Evolutionary conservation across 2,113 vertebrate species (phyloP).

Genomic region (Capricornis sumatraensis): DNA sequence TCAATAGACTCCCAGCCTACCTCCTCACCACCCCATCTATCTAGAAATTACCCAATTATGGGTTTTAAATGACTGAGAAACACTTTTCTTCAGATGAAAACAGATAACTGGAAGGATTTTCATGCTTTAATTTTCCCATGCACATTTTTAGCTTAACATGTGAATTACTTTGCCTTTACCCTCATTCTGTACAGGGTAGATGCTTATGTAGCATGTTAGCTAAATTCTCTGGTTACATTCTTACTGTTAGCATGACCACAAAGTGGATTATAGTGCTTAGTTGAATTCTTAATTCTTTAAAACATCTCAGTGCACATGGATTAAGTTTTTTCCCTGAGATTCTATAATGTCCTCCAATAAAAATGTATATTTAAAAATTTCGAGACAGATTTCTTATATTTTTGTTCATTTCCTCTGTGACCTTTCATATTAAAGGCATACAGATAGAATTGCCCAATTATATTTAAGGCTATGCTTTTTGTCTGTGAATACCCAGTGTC

Average conservation of each 20-base stretch:
- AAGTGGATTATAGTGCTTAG: not conserved
- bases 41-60: constrained; percentile 14
- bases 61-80: constrained; percentile 54
- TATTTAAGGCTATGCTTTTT: not conserved
- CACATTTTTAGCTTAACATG: not conserved
- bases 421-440: not conserved
- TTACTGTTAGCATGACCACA: not conserved
- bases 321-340: constrained; percentile 20
- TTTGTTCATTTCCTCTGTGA: constrained; percentile 23
- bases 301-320: not conserved
- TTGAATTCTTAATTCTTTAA: constrained; percentile 21
- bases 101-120: constrained; percentile 39
- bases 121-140: constrained; percentile 15
- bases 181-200: not conserved
- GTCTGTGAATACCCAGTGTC: not conserved
- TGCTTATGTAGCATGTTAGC: not conserved
- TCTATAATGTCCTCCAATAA: not conserved
- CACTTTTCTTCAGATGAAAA: constrained; percentile 40
- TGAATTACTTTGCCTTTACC: constrained; percentile 27
- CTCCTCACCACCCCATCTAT: not conserved
- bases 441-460: not conserved
- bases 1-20: not conserved
- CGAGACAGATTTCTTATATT: not conserved
- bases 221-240: constrained; percentile 16
- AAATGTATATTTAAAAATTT: not conserved